Conservation (phyloP, 2,888 invertebrate genomes). For the Phymatocera aterrima region DNA sequence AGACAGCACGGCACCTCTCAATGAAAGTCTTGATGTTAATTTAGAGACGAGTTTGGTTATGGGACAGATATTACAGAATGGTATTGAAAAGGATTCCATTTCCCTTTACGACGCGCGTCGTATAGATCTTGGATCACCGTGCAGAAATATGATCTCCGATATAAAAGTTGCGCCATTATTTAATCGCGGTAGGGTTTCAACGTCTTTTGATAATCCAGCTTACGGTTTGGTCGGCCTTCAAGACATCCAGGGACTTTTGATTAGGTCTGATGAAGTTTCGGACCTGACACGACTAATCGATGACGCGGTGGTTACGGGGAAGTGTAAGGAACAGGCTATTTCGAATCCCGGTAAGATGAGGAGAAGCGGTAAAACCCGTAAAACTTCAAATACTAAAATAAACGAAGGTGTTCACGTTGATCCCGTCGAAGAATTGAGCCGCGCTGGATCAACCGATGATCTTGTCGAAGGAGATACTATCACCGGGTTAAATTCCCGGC, state of each 20-base stretch:
- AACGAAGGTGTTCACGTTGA: conserved; percentile 54
- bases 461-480: conserved; percentile 57
- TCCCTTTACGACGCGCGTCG: conserved; percentile 66
- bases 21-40: conserved; percentile 62
- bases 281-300: conserved; percentile 69
- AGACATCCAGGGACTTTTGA: conserved; percentile 66
- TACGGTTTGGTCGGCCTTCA: conserved; percentile 68
- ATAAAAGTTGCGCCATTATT: conserved; percentile 66
- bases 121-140: conserved; percentile 69
- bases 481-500: conserved; percentile 43
- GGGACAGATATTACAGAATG: conserved; percentile 20
- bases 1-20: conserved; percentile 70
- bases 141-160: conserved; percentile 63
- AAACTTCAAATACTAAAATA: conserved; percentile 12
- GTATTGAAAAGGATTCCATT: conserved; percentile 59
- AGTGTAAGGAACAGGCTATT: conserved; percentile 11
- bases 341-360: background rate
- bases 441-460: conserved; percentile 67
- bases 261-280: conserved; percentile 67
- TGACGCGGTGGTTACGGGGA: conserved; percentile 56
- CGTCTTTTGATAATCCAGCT: conserved; percentile 71
- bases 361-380: conserved; percentile 23
- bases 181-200: conserved; percentile 58
- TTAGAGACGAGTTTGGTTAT: conserved; percentile 31
- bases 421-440: conserved; percentile 63